These are phyloP conservation scores for Eupithecia inturbata DNA, from an alignment of 2,888 invertebrate species.

Conservation along the genomic window DNA sequence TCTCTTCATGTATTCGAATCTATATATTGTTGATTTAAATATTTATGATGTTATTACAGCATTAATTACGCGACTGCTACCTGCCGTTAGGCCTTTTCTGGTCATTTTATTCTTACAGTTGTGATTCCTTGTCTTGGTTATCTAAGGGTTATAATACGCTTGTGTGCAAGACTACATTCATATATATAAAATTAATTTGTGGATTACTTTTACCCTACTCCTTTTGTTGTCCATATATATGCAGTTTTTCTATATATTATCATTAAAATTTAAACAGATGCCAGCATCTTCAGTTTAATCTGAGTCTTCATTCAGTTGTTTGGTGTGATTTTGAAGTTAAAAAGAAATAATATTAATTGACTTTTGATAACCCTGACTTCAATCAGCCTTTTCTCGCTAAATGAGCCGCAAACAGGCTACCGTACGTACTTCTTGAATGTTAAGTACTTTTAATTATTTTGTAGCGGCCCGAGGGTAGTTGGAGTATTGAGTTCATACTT, in stretches of 20 bases:
- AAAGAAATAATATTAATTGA: not conserved
- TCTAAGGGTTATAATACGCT: not conserved
- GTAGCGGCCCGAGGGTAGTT: constrained; percentile 68
- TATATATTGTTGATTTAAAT: not conserved
- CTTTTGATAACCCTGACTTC: constrained; percentile 36
- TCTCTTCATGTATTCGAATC: not conserved
- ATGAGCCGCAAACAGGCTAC: constrained; percentile 75
- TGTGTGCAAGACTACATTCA: not conserved
- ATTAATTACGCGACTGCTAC: not conserved
- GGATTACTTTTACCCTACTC: not conserved
- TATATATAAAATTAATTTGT: not conserved
- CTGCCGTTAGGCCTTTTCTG: not conserved
- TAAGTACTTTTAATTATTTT: constrained; percentile 83
- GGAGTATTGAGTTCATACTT: constrained; percentile 53
- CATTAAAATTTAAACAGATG: not conserved
- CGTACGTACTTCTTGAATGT: constrained; percentile 78
- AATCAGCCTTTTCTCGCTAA: constrained; percentile 53
- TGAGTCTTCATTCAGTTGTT: not conserved
- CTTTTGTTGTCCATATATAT: not conserved
- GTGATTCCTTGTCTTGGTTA: not conserved
- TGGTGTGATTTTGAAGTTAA: not conserved
- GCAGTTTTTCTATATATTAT: not conserved
- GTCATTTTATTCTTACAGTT: constrained; percentile 1
- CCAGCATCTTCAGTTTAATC: not conserved
- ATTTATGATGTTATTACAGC: not conserved